These are phyloP conservation scores for Trachurus trachurus DNA, from an alignment of 2,797 vertebrate species.

Conservation along the genomic window DNA sequence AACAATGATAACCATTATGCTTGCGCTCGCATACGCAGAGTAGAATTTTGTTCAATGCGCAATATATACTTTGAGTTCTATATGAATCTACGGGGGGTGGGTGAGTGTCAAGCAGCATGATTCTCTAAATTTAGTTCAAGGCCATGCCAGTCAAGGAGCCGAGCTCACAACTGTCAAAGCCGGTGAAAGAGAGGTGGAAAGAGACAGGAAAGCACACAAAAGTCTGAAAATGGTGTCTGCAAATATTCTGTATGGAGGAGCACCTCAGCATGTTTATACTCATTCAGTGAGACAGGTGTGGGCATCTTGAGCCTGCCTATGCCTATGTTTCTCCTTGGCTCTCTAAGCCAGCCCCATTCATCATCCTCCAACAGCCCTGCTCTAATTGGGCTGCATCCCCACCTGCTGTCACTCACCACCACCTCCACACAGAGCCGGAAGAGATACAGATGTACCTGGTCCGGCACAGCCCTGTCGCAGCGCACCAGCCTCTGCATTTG, in stretches of 20 bases:
- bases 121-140: constrained; percentile 81
- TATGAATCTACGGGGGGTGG: constrained; percentile 61
- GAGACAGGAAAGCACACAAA: constrained; percentile 72
- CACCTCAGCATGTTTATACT: constrained; percentile 86
- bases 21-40: constrained; percentile 24
- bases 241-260: constrained; percentile 78
- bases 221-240: constrained; percentile 67
- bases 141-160: constrained; percentile 75
- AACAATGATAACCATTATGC: constrained; percentile 29
- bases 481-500: constrained; percentile 77
- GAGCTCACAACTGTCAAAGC: constrained; percentile 79
- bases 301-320: constrained; percentile 78
- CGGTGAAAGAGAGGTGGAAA: constrained; percentile 67
- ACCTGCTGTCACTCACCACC: constrained; percentile 88
- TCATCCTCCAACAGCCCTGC: constrained; percentile 85
- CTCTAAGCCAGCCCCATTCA: constrained; percentile 83
- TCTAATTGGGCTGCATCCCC: constrained; percentile 88
- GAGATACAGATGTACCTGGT: constrained; percentile 84
- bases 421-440: constrained; percentile 75
- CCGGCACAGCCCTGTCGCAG: constrained; percentile 75
- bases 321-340: constrained; percentile 78
- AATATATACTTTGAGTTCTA: constrained; percentile 47
- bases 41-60: constrained; percentile 42
- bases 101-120: constrained; percentile 65
- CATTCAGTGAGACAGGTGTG: constrained; percentile 86